Percentiles rank a stretch among this genome's conserved stretches.
These are phyloP conservation scores for Danio jaintianensis DNA, from an alignment of 2,797 vertebrate species.

Conservation along the genomic window DNA sequence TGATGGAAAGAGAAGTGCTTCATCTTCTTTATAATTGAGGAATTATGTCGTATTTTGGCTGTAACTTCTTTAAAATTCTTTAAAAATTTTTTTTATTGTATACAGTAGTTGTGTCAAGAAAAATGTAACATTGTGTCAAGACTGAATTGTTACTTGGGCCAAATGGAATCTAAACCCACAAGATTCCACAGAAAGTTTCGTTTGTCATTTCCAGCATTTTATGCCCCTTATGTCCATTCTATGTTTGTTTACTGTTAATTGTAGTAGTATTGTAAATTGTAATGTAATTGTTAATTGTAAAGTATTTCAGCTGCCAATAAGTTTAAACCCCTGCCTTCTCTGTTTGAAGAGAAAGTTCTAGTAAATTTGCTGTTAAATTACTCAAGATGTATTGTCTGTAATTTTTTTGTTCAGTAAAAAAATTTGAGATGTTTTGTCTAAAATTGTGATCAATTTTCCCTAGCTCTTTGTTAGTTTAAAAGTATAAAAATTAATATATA, in stretches of 20 bases:
- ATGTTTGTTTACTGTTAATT: not conserved
- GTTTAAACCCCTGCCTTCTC: no score
- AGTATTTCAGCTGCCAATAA: conserved; percentile 2
- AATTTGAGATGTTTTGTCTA: no score
- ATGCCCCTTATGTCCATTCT: not conserved
- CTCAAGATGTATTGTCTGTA: no score
- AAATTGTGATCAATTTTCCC: no score
- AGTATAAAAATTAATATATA: no score
- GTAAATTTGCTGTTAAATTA: no score
- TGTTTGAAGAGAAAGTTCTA: no score
- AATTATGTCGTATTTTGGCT: not conserved
- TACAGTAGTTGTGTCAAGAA: not conserved
- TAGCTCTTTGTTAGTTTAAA: no score
- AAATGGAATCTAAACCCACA: not conserved
- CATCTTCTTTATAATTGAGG: conserved; percentile 45
- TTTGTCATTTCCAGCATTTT: not conserved
- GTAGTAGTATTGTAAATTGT: not conserved
- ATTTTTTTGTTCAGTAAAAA: no score
- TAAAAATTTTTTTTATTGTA: not conserved
- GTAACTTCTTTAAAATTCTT: not conserved
- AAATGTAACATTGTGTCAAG: not conserved
- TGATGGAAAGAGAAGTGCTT: conserved; percentile 26
- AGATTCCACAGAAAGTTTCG: not conserved
- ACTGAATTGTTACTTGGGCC: not conserved
- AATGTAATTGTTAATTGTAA: not conserved